phyloP scores from a whole-genome alignment of 2,113 vertebrate species.

The Ptilorrhoa leucosticta region DNA sequence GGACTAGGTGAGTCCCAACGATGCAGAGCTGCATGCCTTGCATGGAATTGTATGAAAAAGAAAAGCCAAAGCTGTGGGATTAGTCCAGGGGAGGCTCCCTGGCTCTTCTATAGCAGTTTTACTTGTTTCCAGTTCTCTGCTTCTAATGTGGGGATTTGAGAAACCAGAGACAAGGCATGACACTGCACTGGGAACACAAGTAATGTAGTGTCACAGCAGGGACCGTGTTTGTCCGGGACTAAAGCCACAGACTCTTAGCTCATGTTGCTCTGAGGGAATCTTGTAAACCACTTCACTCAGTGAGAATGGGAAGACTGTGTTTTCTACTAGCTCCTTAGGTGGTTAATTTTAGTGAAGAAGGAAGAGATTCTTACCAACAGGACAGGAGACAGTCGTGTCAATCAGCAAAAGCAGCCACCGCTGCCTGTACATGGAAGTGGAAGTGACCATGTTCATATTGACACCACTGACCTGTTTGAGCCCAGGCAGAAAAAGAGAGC shows the following conservation, averaged over 20 bases:
- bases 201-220: not conserved
- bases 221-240: not conserved
- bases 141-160: not conserved
- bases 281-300: not conserved
- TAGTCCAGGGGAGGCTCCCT: not conserved
- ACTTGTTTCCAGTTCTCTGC: not conserved
- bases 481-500: not conserved
- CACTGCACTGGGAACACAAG: not conserved
- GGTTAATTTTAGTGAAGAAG: not conserved
- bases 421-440: constrained; percentile 77
- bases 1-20: not conserved
- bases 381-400: constrained; percentile 74
- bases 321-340: not conserved
- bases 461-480: constrained; percentile 76
- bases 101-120: not conserved
- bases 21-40: not conserved
- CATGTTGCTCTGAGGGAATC: not conserved
- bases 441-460: constrained; percentile 78
- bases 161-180: not conserved
- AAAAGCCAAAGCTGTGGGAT: not conserved
- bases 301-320: not conserved
- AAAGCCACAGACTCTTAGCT: not conserved
- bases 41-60: not conserved
- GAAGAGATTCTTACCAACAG: constrained; percentile 47
- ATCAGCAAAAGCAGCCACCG: constrained; percentile 74